phyloP scores from a whole-genome alignment of 64 coral and sea anemone species.

The Montipora foliosa region DNA sequence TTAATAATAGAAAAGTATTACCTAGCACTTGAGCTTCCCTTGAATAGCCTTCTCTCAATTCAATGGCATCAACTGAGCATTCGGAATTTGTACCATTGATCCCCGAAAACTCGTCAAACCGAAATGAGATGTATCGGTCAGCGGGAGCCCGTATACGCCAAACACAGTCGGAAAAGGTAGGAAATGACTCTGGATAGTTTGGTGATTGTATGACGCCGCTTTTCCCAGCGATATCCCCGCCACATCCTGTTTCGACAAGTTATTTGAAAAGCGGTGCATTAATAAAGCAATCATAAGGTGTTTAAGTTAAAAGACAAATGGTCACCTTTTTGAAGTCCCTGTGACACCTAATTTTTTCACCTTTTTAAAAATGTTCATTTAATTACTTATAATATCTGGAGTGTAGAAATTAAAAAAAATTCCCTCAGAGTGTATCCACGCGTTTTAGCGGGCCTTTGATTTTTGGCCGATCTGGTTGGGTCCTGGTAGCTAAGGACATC shows the following conservation, averaged over 20 bases:
- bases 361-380: too few species aligned
- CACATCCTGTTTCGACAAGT: constrained; percentile 75
- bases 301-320: too few species aligned
- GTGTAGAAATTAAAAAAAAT: too few species aligned
- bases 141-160: constrained; percentile 81
- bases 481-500: too few species aligned
- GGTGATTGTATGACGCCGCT: constrained; percentile 66
- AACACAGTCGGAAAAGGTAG: constrained; percentile 70
- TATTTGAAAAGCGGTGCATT: background rate
- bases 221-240: constrained; percentile 63
- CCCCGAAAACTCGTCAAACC: constrained; percentile 77
- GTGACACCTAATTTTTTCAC: too few species aligned
- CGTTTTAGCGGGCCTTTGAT: too few species aligned
- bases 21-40: constrained; percentile 40
- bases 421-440: too few species aligned
- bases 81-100: constrained; percentile 63
- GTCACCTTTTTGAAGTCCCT: too few species aligned
- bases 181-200: constrained; percentile 79
- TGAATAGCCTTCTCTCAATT: constrained; percentile 75
- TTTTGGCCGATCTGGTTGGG: too few species aligned
- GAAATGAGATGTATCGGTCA: constrained; percentile 78
- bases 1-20: background rate
- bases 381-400: too few species aligned
- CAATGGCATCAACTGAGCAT: constrained; percentile 75
- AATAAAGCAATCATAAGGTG: too few species aligned